phyloP scores from a whole-genome alignment of 1,140 invertebrate species.

The Temnothorax longispinosus region DNA sequence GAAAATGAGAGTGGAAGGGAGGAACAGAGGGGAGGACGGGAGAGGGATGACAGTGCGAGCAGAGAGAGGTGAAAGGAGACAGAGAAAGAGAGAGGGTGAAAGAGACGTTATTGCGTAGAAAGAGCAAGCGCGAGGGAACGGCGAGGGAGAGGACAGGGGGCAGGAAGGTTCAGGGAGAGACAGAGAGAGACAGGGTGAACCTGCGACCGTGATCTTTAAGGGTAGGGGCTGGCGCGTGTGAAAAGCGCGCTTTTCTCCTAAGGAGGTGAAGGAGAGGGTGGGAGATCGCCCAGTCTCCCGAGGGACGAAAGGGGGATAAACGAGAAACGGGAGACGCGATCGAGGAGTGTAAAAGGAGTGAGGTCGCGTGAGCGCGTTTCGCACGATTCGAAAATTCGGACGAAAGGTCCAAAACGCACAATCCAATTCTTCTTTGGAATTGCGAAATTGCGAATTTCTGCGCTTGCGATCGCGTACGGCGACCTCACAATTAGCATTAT shows the following conservation, averaged over 20 bases:
- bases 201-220: conserved; percentile 75
- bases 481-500: background rate
- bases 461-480: background rate
- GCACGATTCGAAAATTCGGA: background rate
- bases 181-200: conserved; percentile 64
- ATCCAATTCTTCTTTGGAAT: no score
- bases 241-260: conserved; percentile 42
- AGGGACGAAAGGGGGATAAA: conserved; percentile 31
- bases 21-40: background rate
- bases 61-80: background rate
- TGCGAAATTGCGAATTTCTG: background rate
- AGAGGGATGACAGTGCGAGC: no score
- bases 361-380: background rate
- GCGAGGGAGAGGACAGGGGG: background rate
- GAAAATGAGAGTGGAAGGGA: background rate
- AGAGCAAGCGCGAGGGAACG: conserved; percentile 37
- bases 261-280: conserved; percentile 52
- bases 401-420: background rate
- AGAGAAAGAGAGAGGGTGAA: background rate
- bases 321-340: background rate
- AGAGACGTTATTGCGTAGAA: conserved; percentile 44
- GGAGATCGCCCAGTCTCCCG: conserved; percentile 55
- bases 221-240: conserved; percentile 49
- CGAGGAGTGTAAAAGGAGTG: no score
- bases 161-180: background rate